phyloP scores from a whole-genome alignment of 2,113 vertebrate species.

The Columba livia region DNA sequence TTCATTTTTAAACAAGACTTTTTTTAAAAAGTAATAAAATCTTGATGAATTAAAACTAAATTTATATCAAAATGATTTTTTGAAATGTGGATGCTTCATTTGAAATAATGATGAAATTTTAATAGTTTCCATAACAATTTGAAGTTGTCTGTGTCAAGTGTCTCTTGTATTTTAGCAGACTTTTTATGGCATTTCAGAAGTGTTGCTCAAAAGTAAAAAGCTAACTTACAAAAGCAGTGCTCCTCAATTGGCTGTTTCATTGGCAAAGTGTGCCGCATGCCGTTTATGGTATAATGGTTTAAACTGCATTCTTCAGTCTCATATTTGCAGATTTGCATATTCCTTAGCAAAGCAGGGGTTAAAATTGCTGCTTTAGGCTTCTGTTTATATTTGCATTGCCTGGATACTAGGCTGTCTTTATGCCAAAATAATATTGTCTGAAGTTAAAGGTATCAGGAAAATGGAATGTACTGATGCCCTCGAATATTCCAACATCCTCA shows the following conservation, averaged over 20 bases:
- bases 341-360: not conserved
- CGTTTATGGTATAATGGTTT: not conserved
- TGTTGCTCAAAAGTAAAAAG: not conserved
- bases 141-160: not conserved
- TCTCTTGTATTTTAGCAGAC: not conserved
- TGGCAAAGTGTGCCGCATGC: not conserved
- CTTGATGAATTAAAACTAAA: not conserved
- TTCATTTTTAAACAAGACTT: not conserved
- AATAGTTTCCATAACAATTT: not conserved
- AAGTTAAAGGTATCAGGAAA: not conserved
- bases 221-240: not conserved
- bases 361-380: not conserved
- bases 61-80: not conserved
- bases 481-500: not conserved
- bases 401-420: not conserved
- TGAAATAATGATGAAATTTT: not conserved
- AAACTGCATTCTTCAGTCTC: not conserved
- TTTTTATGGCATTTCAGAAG: not conserved
- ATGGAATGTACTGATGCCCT: not conserved
- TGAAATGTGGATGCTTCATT: not conserved
- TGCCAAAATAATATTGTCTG: not conserved
- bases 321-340: not conserved
- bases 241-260: not conserved
- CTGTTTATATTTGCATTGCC: not conserved
- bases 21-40: not conserved